Evolutionary conservation across 2,797 vertebrate species (phyloP).

Genomic region (Rachycentron canadum): DNA sequence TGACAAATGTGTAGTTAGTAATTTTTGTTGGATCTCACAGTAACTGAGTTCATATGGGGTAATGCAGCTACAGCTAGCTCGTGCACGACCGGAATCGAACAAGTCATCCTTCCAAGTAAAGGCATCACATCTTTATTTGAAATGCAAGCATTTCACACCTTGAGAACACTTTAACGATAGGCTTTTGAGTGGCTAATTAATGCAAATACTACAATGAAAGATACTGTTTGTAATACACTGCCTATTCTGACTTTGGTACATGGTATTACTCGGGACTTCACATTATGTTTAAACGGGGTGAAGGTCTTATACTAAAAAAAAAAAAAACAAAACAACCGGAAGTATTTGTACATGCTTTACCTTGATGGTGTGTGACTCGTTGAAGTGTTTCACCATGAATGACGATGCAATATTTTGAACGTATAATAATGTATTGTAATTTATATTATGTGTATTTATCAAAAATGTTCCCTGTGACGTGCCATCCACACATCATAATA

Average conservation of each 20-base stretch:
- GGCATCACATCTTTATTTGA: neutral
- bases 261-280: neutral
- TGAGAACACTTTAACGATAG: neutral
- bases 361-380: conserved; percentile 39
- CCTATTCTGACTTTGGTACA: no score
- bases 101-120: conserved; percentile 48
- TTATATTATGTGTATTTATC: neutral
- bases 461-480: neutral
- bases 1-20: conserved; percentile 23
- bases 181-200: fast-evolving
- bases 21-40: neutral
- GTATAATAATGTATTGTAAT: neutral
- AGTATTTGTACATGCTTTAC: neutral
- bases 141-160: neutral
- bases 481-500: neutral
- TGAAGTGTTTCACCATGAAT: conserved; percentile 60
- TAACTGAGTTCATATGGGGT: conserved; percentile 46
- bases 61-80: neutral
- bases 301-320: conserved; percentile 33
- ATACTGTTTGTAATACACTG: fast-evolving
- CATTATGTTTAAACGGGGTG: fast-evolving
- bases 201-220: neutral
- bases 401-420: conserved; percentile 79
- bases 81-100: neutral
- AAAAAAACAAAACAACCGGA: conserved; percentile 26